Percentiles rank a stretch among this genome's conserved stretches.
Evolutionary conservation across 1,140 invertebrate genomes (phyloP).

Genomic region (Pomphorhynchus laevis): DNA sequence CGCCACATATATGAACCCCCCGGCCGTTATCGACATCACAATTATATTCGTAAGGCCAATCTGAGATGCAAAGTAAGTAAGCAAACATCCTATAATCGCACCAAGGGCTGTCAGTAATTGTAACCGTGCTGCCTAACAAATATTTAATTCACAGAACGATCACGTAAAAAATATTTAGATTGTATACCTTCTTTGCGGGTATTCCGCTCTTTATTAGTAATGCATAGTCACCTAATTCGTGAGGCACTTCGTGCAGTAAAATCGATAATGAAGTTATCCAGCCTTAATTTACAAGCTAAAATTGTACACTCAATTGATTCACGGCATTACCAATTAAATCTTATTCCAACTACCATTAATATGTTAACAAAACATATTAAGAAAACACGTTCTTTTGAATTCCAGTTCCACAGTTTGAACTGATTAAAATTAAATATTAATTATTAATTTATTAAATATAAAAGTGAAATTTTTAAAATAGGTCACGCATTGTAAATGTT

Average conservation of each 20-base stretch:
- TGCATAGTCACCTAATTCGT: conserved; percentile 91
- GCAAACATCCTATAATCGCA: conserved; percentile 47
- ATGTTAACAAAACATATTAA: background rate
- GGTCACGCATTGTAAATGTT: too few species aligned
- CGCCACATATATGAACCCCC: conserved; percentile 87
- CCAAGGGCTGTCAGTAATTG: conserved; percentile 68
- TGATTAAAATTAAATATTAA: too few species aligned
- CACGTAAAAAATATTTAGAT: background rate
- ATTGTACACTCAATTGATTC: too few species aligned
- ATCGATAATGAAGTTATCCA: conserved; percentile 62
- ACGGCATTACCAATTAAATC: too few species aligned
- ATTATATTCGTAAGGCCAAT: conserved; percentile 32
- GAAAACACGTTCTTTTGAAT: background rate
- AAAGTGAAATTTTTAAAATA: too few species aligned
- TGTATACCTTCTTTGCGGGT: conserved; percentile 34
- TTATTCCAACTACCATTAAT: too few species aligned
- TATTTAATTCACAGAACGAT: background rate
- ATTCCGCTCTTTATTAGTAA: conserved; percentile 71
- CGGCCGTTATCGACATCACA: conserved; percentile 73
- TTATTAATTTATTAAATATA: too few species aligned
- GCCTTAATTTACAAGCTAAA: conserved; percentile 31
- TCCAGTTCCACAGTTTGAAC: too few species aligned
- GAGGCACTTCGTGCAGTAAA: conserved; percentile 69
- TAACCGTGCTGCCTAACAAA: conserved; percentile 39
- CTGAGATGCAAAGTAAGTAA: conserved; percentile 34